A percentile compares a stretch with the other conserved stretches of the same genome.
These are phyloP conservation scores for Cettia cetti DNA, from an alignment of 2,113 vertebrate species.

Conservation along the genomic window DNA sequence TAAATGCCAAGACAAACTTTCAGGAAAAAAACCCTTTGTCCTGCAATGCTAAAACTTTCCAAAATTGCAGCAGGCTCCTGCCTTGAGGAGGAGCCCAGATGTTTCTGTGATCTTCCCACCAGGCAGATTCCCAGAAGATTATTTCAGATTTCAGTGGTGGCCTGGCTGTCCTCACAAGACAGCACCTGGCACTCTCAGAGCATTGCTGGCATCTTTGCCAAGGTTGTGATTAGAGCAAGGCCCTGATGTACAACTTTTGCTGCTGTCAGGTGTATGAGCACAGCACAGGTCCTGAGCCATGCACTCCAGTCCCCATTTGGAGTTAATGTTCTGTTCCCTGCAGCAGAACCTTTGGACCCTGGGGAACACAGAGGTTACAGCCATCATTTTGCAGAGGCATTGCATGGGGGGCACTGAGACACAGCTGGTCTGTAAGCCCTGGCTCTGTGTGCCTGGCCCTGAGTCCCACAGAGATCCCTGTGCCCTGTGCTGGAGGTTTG, in stretches of 20 bases:
- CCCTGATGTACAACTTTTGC: fast-evolving
- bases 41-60: neutral
- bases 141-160: neutral
- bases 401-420: neutral
- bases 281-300: fast-evolving
- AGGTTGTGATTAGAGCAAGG: neutral
- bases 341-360: neutral
- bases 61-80: neutral
- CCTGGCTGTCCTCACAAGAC: neutral
- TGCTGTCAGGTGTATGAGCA: fast-evolving
- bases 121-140: neutral
- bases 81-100: neutral
- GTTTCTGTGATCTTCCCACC: neutral
- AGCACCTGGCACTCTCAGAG: neutral
- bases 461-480: neutral
- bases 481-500: neutral
- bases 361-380: neutral
- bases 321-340: too few species aligned
- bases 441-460: neutral
- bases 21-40: neutral
- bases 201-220: neutral
- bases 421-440: neutral
- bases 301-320: fast-evolving
- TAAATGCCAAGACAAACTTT: neutral
- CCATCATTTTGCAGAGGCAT: neutral